phyloP scores from a whole-genome alignment of 1,140 invertebrate species.

The Coenobita brevimanus region DNA sequence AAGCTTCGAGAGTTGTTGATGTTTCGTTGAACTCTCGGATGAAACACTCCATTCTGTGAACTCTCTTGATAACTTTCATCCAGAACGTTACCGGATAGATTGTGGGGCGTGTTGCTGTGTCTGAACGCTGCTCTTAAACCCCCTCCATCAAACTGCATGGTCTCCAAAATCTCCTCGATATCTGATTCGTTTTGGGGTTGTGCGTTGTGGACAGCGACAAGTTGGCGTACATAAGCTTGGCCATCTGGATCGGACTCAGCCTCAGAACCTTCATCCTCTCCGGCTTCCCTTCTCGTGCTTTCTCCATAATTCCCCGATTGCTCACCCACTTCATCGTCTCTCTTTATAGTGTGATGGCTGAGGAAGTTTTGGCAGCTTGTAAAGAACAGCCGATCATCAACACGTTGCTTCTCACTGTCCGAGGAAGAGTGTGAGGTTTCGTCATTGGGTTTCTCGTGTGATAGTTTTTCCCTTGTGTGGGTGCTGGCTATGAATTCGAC shows the following conservation, averaged over 20 bases:
- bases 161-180: slow-evolving; percentile 51
- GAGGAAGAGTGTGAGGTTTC: neutral
- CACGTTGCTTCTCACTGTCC: neutral
- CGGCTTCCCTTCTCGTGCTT: neutral
- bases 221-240: slow-evolving; percentile 32
- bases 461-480: no score
- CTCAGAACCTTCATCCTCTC: neutral
- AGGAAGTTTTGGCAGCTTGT: slow-evolving; percentile 48
- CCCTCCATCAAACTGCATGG: slow-evolving; percentile 32
- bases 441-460: no score
- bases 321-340: neutral
- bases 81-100: neutral
- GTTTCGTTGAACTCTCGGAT: neutral
- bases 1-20: neutral
- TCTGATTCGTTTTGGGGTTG: slow-evolving; percentile 32
- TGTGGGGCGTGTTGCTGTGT: neutral
- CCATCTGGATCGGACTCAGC: slow-evolving; percentile 15
- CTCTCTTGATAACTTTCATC: neutral
- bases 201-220: slow-evolving; percentile 19
- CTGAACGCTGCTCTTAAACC: neutral
- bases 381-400: slow-evolving; percentile 31
- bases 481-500: no score
- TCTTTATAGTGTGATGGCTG: neutral
- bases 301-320: neutral
- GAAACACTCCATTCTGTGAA: neutral